Evolutionary conservation across 2,888 invertebrate species (phyloP).

Genomic region (Iselma pallidipennis): DNA sequence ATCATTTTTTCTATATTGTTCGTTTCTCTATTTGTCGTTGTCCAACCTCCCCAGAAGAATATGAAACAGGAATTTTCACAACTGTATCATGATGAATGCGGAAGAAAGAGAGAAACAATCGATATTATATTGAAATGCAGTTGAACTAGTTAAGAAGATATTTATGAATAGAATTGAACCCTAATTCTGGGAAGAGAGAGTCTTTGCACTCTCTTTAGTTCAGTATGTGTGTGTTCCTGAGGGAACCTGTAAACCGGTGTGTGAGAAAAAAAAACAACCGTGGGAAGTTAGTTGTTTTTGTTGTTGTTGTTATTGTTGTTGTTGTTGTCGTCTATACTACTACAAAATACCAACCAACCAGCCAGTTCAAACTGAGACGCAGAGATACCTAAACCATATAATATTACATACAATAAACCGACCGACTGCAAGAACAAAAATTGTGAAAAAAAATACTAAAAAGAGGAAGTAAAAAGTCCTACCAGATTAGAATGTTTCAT

Average conservation of each 20-base stretch:
- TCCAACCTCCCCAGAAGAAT: not conserved
- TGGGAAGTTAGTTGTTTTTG: constrained; percentile 44
- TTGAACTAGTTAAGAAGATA: constrained; percentile 11
- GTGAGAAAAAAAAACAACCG: constrained; percentile 39
- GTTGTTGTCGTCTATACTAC: constrained; percentile 2
- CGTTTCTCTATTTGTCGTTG: too few relatives aligned
- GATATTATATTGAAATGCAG: constrained; percentile 13
- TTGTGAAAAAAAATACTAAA: not conserved
- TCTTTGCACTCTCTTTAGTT: not conserved
- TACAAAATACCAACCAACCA: not conserved
- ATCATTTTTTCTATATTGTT: too few relatives aligned
- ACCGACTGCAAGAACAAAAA: not conserved
- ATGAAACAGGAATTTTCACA: not conserved
- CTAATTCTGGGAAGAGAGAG: constrained; percentile 39
- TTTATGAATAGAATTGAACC: constrained; percentile 22
- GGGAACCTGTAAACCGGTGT: constrained; percentile 43
- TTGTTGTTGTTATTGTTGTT: constrained; percentile 12
- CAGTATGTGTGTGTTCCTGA: constrained; percentile 37
- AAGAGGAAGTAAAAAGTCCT: not conserved
- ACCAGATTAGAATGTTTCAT: too few relatives aligned
- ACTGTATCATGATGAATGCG: not conserved
- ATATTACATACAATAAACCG: constrained; percentile 1
- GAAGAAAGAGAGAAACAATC: constrained; percentile 7
- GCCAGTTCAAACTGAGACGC: not conserved
- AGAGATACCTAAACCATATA: not conserved